Evolutionary conservation across 30 jellyfish, hydroid and myxozoan species (phyloP).

Genomic region (Euphysa ruthae): DNA sequence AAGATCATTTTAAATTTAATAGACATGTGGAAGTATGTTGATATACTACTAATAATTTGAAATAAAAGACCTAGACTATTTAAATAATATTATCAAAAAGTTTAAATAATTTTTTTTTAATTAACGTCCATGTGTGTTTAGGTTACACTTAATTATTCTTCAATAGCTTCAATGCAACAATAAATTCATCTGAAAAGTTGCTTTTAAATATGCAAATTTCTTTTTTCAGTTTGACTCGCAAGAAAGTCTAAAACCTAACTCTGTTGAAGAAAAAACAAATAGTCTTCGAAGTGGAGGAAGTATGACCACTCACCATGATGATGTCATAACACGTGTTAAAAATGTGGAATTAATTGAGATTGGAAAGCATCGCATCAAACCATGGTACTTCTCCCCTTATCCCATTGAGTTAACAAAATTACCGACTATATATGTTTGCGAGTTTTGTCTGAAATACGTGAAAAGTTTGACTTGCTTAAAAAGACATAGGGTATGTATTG

Average conservation of each 20-base stretch:
- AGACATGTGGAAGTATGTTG: no score
- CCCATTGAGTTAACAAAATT: slow-evolving; percentile 73
- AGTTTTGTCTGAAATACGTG: slow-evolving; percentile 86
- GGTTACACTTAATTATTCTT: no score
- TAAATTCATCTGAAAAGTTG: no score
- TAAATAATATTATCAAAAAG: no score
- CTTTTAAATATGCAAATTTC: background rate
- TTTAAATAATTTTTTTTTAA: no score
- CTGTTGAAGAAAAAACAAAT: slow-evolving; percentile 72
- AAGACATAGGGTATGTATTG: slow-evolving; percentile 84
- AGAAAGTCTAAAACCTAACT: slow-evolving; percentile 65
- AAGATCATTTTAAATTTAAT: background rate
- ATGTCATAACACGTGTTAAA: slow-evolving; percentile 89
- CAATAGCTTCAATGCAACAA: no score
- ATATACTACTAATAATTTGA: no score
- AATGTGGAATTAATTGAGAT: slow-evolving; percentile 82
- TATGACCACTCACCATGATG: slow-evolving; percentile 88
- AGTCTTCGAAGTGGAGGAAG: slow-evolving; percentile 91
- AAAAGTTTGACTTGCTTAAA: slow-evolving; percentile 64
- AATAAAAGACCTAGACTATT: no score
- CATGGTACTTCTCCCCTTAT: slow-evolving; percentile 99
- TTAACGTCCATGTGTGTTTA: no score
- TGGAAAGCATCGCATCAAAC: slow-evolving; percentile 93
- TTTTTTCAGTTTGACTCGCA: slow-evolving; percentile 46
- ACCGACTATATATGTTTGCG: slow-evolving; percentile 87